Conservation (phyloP, 2,888 invertebrate species). For the Girardia tigrina region DNA sequence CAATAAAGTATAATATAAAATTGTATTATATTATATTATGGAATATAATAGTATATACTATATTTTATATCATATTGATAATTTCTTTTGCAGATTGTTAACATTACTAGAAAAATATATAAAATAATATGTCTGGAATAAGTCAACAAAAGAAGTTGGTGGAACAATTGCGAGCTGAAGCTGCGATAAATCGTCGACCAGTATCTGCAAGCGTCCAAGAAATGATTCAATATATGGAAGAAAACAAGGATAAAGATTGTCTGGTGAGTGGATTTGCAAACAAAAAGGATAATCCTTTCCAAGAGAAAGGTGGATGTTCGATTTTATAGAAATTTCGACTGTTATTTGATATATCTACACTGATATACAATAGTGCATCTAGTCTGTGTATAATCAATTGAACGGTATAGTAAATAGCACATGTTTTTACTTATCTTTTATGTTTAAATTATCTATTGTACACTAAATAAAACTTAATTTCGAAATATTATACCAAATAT, state of each 20-base stretch:
- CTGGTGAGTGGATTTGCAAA: slow-evolving; percentile 40
- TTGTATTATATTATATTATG: no score
- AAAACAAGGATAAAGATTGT: slow-evolving; percentile 39
- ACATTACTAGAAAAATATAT: no score
- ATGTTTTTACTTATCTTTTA: neutral
- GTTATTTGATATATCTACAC: neutral
- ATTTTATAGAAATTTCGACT: neutral
- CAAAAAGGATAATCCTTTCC: slow-evolving; percentile 40
- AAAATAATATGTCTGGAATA: slow-evolving; percentile 37
- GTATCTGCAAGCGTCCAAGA: slow-evolving; percentile 40
- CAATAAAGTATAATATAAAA: no score
- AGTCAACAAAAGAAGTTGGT: slow-evolving; percentile 40
- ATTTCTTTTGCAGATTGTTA: no score
- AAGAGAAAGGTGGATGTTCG: slow-evolving; percentile 40
- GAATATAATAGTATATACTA: no score
- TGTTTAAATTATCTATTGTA: neutral
- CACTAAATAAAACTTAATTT: no score
- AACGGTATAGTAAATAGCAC: neutral
- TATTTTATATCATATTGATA: no score
- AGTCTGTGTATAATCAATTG: neutral
- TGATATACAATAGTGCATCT: neutral
- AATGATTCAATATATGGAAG: slow-evolving; percentile 40
- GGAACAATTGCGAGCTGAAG: slow-evolving; percentile 40
- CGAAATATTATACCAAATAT: no score
- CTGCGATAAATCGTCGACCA: slow-evolving; percentile 39